phyloP scores from a whole-genome alignment of 2,113 vertebrate species.

The Pelobates fuscus region DNA sequence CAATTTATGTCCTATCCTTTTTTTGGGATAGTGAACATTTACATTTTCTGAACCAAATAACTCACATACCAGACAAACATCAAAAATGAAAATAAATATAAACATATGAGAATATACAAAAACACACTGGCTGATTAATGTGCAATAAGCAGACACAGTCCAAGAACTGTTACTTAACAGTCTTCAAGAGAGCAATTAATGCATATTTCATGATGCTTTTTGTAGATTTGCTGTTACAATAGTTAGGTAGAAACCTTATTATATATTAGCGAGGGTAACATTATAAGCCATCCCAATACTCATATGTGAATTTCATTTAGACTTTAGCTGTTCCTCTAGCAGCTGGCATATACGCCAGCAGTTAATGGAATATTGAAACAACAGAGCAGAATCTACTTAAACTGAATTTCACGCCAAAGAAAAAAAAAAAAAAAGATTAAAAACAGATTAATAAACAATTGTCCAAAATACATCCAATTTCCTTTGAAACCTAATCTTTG shows the following conservation, averaged over 20 bases:
- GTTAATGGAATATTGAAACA: constrained; percentile 83
- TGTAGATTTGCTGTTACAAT: constrained; percentile 80
- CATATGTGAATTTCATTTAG: constrained; percentile 80
- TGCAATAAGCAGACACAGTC: constrained; percentile 78
- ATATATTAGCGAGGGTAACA: constrained; percentile 85
- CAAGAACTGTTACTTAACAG: constrained; percentile 81
- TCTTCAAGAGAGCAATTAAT: constrained; percentile 80
- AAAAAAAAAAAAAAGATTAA: constrained; percentile 79
- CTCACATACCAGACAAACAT: too few species aligned
- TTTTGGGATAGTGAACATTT: too few species aligned
- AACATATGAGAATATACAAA: too few species aligned
- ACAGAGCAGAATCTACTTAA: constrained; percentile 84
- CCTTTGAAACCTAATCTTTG: constrained; percentile 29
- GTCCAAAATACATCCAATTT: constrained; percentile 62
- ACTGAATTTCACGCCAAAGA: constrained; percentile 78
- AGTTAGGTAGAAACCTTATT: constrained; percentile 78
- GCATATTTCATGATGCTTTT: constrained; percentile 80
- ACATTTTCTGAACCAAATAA: too few species aligned
- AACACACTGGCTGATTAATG: constrained; percentile 76
- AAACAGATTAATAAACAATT: constrained; percentile 78
- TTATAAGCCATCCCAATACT: constrained; percentile 82
- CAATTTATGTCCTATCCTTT: too few species aligned
- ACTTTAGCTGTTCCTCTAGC: constrained; percentile 77
- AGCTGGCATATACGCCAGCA: constrained; percentile 78
- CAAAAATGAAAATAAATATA: too few species aligned